A percentile compares a stretch with the other conserved stretches of the same genome.
These are phyloP conservation scores for Drosophila crucigera DNA, from an alignment of 2,888 invertebrate species.

Conservation along the genomic window DNA sequence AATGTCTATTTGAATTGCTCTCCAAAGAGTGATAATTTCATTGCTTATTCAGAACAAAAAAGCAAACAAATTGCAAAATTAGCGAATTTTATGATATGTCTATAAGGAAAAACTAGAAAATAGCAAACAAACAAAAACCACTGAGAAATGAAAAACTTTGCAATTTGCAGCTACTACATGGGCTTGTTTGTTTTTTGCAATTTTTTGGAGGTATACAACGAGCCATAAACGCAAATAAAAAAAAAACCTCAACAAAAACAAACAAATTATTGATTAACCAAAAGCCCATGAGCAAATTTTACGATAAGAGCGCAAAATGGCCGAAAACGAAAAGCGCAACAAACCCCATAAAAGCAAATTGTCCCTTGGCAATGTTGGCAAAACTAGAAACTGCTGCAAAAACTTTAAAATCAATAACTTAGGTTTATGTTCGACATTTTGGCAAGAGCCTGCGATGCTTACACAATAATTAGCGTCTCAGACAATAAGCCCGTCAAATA, in stretches of 20 bases:
- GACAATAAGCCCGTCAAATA: not conserved
- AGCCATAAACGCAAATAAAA: slow-evolving; percentile 17
- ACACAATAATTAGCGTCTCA: not conserved
- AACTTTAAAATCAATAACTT: not conserved
- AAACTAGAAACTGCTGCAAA: not conserved
- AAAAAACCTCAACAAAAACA: not conserved
- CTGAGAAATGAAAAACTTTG: slow-evolving; percentile 24
- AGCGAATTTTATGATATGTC: slow-evolving; percentile 38
- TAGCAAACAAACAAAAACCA: slow-evolving; percentile 6
- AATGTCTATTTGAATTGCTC: not conserved
- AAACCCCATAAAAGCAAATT: slow-evolving; percentile 12
- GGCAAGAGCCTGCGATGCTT: not conserved
- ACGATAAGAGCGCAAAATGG: slow-evolving; percentile 12
- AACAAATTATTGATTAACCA: slow-evolving; percentile 53
- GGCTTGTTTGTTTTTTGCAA: not conserved
- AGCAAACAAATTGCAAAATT: slow-evolving; percentile 10
- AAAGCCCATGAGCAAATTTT: slow-evolving; percentile 16
- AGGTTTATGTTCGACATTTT: not conserved
- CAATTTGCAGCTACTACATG: slow-evolving; percentile 34
- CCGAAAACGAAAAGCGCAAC: slow-evolving; percentile 12
- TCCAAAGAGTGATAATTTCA: not conserved
- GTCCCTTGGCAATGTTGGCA: not conserved
- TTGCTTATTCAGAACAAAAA: slow-evolving; percentile 27
- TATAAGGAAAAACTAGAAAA: slow-evolving; percentile 38
- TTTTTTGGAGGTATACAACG: slow-evolving; percentile 1